These are phyloP conservation scores for Nesometra sesokonis DNA, from an alignment of 35 echinoderm and acorn worm genomes.

Conservation along the genomic window DNA sequence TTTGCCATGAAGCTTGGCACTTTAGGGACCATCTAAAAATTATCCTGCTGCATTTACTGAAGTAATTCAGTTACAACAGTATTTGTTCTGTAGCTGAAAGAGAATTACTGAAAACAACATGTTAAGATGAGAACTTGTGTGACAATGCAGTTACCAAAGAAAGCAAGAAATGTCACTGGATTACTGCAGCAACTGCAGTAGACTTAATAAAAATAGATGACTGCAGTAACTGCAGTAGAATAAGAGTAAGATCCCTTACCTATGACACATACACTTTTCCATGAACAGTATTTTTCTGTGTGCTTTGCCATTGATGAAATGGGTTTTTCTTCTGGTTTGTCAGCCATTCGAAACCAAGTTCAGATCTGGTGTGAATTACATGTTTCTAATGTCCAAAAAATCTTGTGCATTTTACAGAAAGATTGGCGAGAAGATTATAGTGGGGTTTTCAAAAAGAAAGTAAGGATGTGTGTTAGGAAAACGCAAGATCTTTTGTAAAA, in stretches of 20 bases:
- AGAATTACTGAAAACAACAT: too few relatives aligned
- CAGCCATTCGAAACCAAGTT: too few relatives aligned
- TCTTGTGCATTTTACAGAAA: constrained; percentile 42
- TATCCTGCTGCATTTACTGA: too few relatives aligned
- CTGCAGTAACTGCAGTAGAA: too few relatives aligned
- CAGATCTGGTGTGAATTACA: too few relatives aligned
- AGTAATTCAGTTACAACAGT: too few relatives aligned
- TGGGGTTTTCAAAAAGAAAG: constrained; percentile 67
- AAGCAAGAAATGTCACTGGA: too few relatives aligned
- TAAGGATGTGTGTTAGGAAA: constrained; percentile 68
- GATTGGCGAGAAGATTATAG: constrained; percentile 89
- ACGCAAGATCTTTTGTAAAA: constrained; percentile 32
- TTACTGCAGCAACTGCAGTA: not conserved
- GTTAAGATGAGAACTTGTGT: too few relatives aligned
- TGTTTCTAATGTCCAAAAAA: not conserved
- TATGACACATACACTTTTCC: not conserved
- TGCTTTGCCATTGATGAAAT: not conserved
- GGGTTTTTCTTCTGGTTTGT: not conserved
- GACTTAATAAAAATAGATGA: too few relatives aligned
- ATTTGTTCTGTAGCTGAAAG: too few relatives aligned
- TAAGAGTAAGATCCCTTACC: not conserved
- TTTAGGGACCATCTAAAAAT: too few relatives aligned
- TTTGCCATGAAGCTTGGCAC: not conserved
- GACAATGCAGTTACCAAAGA: too few relatives aligned
- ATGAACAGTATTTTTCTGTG: not conserved